These are phyloP conservation scores for Sebastes nivosus DNA, from an alignment of 2,797 vertebrate genomes.

Conservation along the genomic window DNA sequence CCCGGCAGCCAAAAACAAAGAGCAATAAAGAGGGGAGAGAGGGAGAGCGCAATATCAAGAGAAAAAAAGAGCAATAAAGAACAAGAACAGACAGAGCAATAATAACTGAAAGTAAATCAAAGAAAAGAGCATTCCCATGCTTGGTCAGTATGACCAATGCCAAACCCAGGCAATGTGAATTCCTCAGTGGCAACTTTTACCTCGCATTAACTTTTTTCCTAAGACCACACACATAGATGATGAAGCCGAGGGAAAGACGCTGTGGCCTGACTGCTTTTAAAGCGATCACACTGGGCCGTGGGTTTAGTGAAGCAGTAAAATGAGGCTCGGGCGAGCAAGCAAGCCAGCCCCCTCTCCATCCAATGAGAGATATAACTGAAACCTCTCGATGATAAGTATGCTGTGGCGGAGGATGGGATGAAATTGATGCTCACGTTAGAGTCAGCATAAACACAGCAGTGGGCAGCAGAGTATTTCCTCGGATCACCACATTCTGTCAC, in stretches of 20 bases:
- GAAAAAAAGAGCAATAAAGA: slow-evolving; percentile 43
- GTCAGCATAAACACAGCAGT: slow-evolving; percentile 57
- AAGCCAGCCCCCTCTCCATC: slow-evolving; percentile 38
- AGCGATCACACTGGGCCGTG: slow-evolving; percentile 46
- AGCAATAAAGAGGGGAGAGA: slow-evolving; percentile 35
- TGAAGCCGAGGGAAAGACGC: slow-evolving; percentile 21
- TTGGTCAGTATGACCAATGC: slow-evolving; percentile 56
- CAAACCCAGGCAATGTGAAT: slow-evolving; percentile 61
- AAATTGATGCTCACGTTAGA: slow-evolving; percentile 38
- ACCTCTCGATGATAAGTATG: slow-evolving; percentile 41
- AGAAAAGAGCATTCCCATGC: slow-evolving; percentile 53
- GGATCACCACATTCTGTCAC: slow-evolving; percentile 31
- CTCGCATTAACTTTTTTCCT: slow-evolving; percentile 60
- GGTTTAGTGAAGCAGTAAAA: slow-evolving; percentile 64
- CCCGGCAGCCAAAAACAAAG: slow-evolving; percentile 9
- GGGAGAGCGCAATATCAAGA: slow-evolving; percentile 21
- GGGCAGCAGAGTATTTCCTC: slow-evolving; percentile 48
- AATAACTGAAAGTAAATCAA: slow-evolving; percentile 64
- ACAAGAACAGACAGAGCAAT: slow-evolving; percentile 54
- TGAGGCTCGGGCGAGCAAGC: slow-evolving; percentile 31
- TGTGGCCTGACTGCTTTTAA: slow-evolving; percentile 58
- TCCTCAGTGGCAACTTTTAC: slow-evolving; percentile 62
- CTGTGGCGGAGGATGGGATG: slow-evolving; percentile 47
- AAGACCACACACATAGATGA: slow-evolving; percentile 68
- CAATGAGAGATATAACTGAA: slow-evolving; percentile 51